Evolutionary conservation across 1,140 invertebrate genomes (phyloP), one percentile per base, ranked within the genome.

Genomic region (Meloidogyne exigua): DNA sequence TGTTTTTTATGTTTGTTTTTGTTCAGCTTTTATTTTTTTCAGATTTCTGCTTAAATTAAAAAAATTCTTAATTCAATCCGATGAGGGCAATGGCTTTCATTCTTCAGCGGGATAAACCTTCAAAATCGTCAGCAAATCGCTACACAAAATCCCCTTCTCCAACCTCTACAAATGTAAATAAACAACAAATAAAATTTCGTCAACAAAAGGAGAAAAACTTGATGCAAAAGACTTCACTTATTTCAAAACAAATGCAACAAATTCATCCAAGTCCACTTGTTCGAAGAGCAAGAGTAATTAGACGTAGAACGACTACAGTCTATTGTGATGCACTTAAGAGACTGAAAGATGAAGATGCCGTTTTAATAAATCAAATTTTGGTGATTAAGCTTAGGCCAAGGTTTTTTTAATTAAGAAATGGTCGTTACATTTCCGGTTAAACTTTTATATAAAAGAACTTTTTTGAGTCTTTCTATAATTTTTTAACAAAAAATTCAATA

Each of bases 281-380:
- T 23, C 25, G 77, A 57, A 42, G 80, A 25, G 80, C 80, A n/a
- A 78, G 80, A 12, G n/a, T 81, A 21, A 81, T 81, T 42, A 75
- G 80, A 18, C 67, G 80, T 32, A 21, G 42, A 18, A 81, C 80
- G 13, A 81, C 80, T 21, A 83, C 81, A 57, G 81, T 83, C 3
- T 81, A 81, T 49, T 82, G 76, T 71, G 80, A 81, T 23, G 36
- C 68, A 36, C 69, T 81, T 23, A 80, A 80, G 57, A 74, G 39
- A 39, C 44, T 83, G n/a, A 76, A 81, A 26, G 67, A 81, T 21
- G 42, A 81, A 18, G 80, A 81, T 39, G 81, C 67, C 25, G 74
- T 63, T 32, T 9, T 81, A 28, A 81, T 81, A 25, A 32, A 74
- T 36, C 80, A 81, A 69, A 81, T 81, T 10, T 68, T 81, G n/a